Percentiles rank a stretch among this genome's conserved stretches.
Evolutionary conservation across 2,113 vertebrate species (phyloP).

Genomic region (Bufo gargarizans): DNA sequence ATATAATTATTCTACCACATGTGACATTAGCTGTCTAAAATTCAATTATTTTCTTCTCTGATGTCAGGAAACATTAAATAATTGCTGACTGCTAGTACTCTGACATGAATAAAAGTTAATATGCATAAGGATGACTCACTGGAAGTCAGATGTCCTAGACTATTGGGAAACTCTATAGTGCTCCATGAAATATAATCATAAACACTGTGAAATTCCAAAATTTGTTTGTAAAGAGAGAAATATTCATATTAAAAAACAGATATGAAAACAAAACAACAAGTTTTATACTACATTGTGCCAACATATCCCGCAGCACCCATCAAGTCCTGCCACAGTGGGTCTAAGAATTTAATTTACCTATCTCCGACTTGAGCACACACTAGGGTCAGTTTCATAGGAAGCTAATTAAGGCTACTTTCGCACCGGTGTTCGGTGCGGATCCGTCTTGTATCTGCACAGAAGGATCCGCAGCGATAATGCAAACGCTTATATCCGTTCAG

Average conservation of each 20-base stretch:
- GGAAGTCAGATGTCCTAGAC: slow-evolving; percentile 49
- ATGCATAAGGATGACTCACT: slow-evolving; percentile 53
- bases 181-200: slow-evolving; percentile 48
- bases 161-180: slow-evolving; percentile 50
- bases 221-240: slow-evolving; percentile 12
- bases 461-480: too few relatives aligned
- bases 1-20: slow-evolving; percentile 56
- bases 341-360: too few relatives aligned
- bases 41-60: slow-evolving; percentile 59
- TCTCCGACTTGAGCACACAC: too few relatives aligned
- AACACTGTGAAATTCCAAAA: slow-evolving; percentile 17
- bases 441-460: too few relatives aligned
- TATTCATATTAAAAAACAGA: background rate
- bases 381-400: too few relatives aligned
- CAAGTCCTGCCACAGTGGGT: too few relatives aligned
- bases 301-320: too few relatives aligned
- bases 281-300: too few relatives aligned
- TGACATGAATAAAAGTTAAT: slow-evolving; percentile 55
- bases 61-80: slow-evolving; percentile 60
- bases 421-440: too few relatives aligned
- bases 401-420: too few relatives aligned
- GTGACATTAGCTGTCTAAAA: slow-evolving; percentile 58
- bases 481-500: too few relatives aligned
- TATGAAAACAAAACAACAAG: background rate
- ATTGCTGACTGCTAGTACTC: slow-evolving; percentile 56